Base-by-base conservation (phyloP, 2,113 vertebrate species). In the Oophaga pumilio region DNA sequence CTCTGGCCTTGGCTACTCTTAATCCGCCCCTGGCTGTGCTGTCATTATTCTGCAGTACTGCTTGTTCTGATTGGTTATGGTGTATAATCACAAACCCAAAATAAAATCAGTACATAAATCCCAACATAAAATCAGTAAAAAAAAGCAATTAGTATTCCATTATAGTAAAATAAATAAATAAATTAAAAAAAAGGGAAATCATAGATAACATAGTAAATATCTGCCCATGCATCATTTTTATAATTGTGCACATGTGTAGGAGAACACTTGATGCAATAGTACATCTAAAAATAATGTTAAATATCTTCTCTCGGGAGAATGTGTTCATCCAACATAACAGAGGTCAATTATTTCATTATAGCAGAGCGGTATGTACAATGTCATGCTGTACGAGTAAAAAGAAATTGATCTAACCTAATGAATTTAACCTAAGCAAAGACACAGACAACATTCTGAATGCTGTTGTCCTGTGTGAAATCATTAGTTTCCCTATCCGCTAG, bases 351-450 rank as follows among this genome's bases (percentile, higher is more conserved):
- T 82, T 68, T 82, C 22, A 68, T 82, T 82, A 52, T 82, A 52
- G 22, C 60, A 22, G 68, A 52, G 28, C 33, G 24, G 80, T 82
- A 82, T 68, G 52, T 66, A 82, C 33, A 82, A 82, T 24, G 12
- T 43, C 60, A 82, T 50, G n/a, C 20, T 28, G 33, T 60, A 60
- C 43, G 6, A 17, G 22, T 14, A 50, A 17, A 13, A 66, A 82
- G 33, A 82, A 50, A 82, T 68, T 82, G 33, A 82, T 82, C 80
- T 49, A 52, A 6, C 12, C 20, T 82, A 82, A 82, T 82, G 43
- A 66, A 68, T 52, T 82, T 82, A 82, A 68, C 80, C 60, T 66
- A 66, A 66, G 60, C 20, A 82, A 82, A 82, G 60, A 68, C 79
- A 66, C 79, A 66, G 20, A 82, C 79, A 50, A n/a, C 60, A 43